Evolutionary conservation across 1,140 invertebrate species (phyloP), one percentile per base, ranked within the genome.

Genomic region (Drosophila pallidifrons): DNA sequence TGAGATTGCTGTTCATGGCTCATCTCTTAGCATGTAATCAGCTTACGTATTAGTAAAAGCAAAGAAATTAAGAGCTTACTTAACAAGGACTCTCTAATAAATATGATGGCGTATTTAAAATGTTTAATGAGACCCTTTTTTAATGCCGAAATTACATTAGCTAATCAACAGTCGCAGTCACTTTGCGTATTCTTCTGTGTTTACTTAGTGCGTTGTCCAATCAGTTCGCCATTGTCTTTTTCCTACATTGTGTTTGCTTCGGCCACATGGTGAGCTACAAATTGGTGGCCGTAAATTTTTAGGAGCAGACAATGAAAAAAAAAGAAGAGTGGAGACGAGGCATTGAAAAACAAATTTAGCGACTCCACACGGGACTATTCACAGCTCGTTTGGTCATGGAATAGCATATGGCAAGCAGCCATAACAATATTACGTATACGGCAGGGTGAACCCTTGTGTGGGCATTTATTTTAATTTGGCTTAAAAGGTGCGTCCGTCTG

Each of bases 381-480:
- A 83, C 85, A 87, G 85, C 63, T 82, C 77, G 87, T 88, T 87
- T 88, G 70, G 58, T 43, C 54, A 45, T 49, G n/a, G 38, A 46
- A 35, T 2, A 38, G 35, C 35, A 10, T 7, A 30, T 10, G 13
- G 10, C 25, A 51, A 58, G 54, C 57, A 66, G 51, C 47, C 54
- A 63, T 73, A 69, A 61, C 65, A 77, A 87, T 75, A 87, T 74
- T 74, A 82, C 67, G 83, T 75, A 87, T 88, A 81, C 82, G 83
- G 68, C 83, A 35, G 67, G 58, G 59, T 64, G 76, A 78, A 47
- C 82, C 75, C 58, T 54, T 73, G 58, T 32, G 43, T 4, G 2
- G 66, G 63, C 78, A 85, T 85, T 86, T 63, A 85, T 87, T 76
- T 87, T 80, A 82, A 86, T 86, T 82, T 87, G 61, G 28, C 65